These are phyloP conservation scores for Cyprinella venusta DNA, from an alignment of 2,797 vertebrate species.

Conservation along the genomic window DNA sequence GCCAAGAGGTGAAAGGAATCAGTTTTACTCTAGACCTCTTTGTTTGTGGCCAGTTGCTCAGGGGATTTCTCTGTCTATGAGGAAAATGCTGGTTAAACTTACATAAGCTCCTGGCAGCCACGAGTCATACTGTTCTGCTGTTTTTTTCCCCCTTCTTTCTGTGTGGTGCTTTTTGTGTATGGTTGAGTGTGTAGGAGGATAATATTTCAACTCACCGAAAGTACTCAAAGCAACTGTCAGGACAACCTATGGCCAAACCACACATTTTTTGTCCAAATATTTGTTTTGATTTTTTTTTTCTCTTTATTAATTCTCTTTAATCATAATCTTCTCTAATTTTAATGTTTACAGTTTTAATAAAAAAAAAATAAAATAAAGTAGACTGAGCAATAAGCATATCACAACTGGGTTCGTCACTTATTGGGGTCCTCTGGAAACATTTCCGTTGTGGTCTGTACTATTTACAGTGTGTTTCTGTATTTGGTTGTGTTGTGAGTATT, in stretches of 20 bases:
- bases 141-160: background rate
- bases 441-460: no score
- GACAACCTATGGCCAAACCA: slow-evolving; percentile 15
- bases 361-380: no score
- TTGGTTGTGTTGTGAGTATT: no score
- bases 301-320: background rate
- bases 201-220: slow-evolving; percentile 34
- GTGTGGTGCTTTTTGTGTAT: background rate
- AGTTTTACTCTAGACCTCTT: slow-evolving; percentile 45
- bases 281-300: background rate
- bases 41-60: slow-evolving; percentile 41
- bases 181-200: background rate
- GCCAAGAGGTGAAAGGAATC: slow-evolving; percentile 44
- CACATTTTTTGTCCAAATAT: slow-evolving; percentile 21
- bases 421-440: no score
- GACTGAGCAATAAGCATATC: no score
- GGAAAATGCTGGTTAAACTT: slow-evolving; percentile 44
- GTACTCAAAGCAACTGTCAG: background rate
- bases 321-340: no score
- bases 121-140: slow-evolving; percentile 13
- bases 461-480: no score
- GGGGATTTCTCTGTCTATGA: slow-evolving; percentile 46
- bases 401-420: no score
- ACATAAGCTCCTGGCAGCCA: slow-evolving; percentile 47
- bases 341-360: no score